Evolutionary conservation across 1,140 invertebrate species (phyloP).

Genomic region (Macrocentrus cingulum): DNA sequence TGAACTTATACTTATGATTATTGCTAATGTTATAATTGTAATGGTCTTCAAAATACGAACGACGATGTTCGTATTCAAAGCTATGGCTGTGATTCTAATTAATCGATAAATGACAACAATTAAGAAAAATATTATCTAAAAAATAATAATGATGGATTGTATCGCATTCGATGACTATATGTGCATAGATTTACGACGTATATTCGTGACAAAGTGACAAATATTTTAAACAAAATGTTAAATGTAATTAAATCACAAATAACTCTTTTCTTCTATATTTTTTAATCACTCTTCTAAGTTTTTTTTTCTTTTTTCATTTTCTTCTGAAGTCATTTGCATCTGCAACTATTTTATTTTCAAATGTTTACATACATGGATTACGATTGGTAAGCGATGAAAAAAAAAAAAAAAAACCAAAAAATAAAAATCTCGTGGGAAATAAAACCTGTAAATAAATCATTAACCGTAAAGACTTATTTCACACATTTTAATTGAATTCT

Average conservation of each 20-base stretch:
- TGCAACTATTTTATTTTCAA: slow-evolving; percentile 16
- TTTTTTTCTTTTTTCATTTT: no score
- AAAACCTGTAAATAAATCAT: slow-evolving; percentile 44
- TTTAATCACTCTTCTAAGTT: neutral
- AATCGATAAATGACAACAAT: slow-evolving; percentile 38
- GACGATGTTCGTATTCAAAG: slow-evolving; percentile 57
- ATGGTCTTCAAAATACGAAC: slow-evolving; percentile 54
- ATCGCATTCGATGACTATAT: slow-evolving; percentile 48
- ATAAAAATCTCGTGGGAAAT: slow-evolving; percentile 32
- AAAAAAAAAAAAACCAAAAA: slow-evolving; percentile 31
- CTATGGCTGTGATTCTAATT: slow-evolving; percentile 59
- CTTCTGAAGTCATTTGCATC: neutral
- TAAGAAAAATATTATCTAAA: slow-evolving; percentile 13
- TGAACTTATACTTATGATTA: slow-evolving; percentile 49
- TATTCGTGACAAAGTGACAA: slow-evolving; percentile 33
- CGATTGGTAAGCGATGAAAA: neutral
- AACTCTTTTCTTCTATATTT: neutral
- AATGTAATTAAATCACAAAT: neutral
- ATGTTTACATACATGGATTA: no score
- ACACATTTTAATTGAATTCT: neutral
- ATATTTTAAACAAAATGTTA: slow-evolving; percentile 36
- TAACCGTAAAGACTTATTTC: slow-evolving; percentile 16
- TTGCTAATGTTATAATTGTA: slow-evolving; percentile 49
- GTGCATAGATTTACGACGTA: slow-evolving; percentile 31
- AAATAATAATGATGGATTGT: slow-evolving; percentile 41